A percentile compares a stretch with the other conserved stretches of the same genome.
Conservation (phyloP, 2,888 invertebrate species). For the Hirtodrosophila histrioides region DNA sequence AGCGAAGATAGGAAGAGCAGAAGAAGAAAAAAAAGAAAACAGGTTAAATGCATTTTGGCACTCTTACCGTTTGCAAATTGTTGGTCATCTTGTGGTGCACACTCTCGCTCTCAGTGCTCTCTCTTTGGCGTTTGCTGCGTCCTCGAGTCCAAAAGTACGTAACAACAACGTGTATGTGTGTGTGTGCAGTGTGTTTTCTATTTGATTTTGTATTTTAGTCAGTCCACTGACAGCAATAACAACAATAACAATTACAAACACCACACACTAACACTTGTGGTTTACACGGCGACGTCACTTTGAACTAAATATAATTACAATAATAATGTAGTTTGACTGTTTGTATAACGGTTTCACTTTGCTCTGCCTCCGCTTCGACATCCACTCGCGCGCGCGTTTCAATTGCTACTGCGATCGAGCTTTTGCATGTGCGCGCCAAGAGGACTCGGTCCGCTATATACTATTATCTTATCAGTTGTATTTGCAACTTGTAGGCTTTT, state of each 20-base stretch:
- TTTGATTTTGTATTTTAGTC: constrained; percentile 14
- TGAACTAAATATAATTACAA: constrained; percentile 42
- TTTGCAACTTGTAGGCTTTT: constrained; percentile 13
- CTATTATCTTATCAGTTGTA: constrained; percentile 51
- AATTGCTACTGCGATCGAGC: constrained; percentile 55
- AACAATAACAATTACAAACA: constrained; percentile 19
- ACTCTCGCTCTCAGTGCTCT: constrained; percentile 21
- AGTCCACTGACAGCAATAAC: constrained; percentile 17
- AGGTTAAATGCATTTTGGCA: constrained; percentile 10
- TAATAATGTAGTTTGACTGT: constrained; percentile 10
- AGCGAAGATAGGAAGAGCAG: constrained; percentile 1
- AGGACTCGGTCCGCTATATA: constrained; percentile 25
- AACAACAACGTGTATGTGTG: background rate
- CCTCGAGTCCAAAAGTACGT: constrained; percentile 17
- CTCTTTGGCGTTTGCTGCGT: constrained; percentile 6
- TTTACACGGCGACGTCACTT: constrained; percentile 7
- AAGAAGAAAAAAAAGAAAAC: constrained; percentile 10
- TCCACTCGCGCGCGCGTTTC: constrained; percentile 50
- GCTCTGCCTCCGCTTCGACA: constrained; percentile 25
- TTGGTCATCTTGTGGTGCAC: constrained; percentile 49
- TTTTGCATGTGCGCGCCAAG: constrained; percentile 25
- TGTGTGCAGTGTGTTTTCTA: constrained; percentile 10
- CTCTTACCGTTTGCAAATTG: constrained; percentile 68
- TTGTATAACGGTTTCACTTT: constrained; percentile 51
- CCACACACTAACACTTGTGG: constrained; percentile 17